phyloP scores from a whole-genome alignment of 2,797 vertebrate genomes.

The Fistularia tabacaria region DNA sequence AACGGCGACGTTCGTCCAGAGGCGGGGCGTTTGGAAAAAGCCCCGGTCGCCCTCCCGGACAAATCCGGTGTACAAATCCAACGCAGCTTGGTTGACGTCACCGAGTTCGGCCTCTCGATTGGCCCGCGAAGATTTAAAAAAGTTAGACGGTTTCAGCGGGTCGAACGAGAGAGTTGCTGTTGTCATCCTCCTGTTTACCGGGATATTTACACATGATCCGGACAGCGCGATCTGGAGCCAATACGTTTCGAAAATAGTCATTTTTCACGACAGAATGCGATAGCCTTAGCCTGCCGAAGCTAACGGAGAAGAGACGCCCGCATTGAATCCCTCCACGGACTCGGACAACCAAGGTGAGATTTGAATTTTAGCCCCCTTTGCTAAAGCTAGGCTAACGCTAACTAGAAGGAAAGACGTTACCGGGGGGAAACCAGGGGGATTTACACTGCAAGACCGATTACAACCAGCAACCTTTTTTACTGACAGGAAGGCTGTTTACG shows the following conservation, averaged over 20 bases:
- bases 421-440: too few species aligned
- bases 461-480: too few species aligned
- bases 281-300: slow-evolving; percentile 3
- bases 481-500: too few species aligned
- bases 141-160: slow-evolving; percentile 65
- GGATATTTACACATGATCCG: slow-evolving; percentile 3
- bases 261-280: slow-evolving; percentile 26
- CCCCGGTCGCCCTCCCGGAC: slow-evolving; percentile 7
- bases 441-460: too few species aligned
- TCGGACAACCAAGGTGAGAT: slow-evolving; percentile 39
- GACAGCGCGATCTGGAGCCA: neutral
- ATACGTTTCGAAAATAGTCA: neutral
- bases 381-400: slow-evolving; percentile 3
- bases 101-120: slow-evolving; percentile 28
- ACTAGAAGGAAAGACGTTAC: neutral
- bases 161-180: neutral
- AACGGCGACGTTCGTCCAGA: accelerated
- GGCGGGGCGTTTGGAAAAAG: too few species aligned
- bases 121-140: slow-evolving; percentile 52
- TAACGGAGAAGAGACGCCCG: slow-evolving; percentile 2
- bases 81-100: accelerated
- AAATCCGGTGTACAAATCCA: accelerated
- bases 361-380: neutral
- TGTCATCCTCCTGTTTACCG: neutral
- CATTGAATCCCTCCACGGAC: slow-evolving; percentile 3